Conservation (phyloP, 2,113 vertebrate genomes). For the Phyllostomus discolor region DNA sequence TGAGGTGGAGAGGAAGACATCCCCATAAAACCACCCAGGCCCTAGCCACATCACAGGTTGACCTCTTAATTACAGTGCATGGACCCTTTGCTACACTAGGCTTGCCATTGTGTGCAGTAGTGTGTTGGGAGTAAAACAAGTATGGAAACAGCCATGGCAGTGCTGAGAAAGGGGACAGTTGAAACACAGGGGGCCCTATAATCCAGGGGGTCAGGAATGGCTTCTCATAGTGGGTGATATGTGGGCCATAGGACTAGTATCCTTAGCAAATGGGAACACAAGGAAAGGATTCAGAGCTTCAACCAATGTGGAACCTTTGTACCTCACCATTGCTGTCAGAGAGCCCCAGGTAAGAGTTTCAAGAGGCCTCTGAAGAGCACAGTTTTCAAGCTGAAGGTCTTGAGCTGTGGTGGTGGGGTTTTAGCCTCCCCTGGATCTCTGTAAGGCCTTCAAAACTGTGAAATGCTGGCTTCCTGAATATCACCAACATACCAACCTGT, state of each 20-base stretch:
- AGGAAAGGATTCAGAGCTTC: background rate
- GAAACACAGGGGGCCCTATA: background rate
- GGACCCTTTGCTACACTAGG: background rate
- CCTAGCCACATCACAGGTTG: background rate
- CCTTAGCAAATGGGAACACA: background rate
- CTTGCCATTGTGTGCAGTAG: background rate
- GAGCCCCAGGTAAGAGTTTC: background rate
- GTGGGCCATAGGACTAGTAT: background rate
- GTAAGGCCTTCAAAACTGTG: background rate
- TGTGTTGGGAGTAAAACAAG: background rate
- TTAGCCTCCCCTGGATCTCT: background rate
- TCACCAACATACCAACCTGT: background rate
- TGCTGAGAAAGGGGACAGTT: background rate
- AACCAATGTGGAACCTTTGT: background rate
- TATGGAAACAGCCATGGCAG: background rate
- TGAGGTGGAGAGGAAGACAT: background rate
- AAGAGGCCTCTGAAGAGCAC: background rate
- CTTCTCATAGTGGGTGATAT: background rate
- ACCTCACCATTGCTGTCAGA: background rate
- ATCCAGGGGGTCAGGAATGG: background rate
- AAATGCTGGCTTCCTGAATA: background rate
- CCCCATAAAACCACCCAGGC: background rate
- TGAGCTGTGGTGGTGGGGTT: background rate
- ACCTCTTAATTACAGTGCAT: background rate
- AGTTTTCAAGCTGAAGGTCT: background rate